Base-by-base conservation (phyloP, 2,113 vertebrate genomes). In the Pedetes capensis region DNA sequence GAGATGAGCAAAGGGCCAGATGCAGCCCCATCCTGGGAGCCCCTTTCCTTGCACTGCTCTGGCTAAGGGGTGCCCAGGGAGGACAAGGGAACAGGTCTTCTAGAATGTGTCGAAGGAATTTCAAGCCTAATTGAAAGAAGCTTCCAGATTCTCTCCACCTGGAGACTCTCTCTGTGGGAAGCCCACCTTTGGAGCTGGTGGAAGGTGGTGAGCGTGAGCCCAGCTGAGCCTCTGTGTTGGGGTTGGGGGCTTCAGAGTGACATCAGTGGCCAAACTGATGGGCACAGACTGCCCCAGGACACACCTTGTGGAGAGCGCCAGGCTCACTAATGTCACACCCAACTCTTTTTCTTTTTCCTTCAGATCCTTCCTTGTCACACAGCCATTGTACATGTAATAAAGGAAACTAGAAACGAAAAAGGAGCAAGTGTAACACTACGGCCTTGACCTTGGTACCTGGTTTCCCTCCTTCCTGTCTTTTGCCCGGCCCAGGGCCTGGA, bases 401-500 rank as follows among this genome's bases (percentile, higher is more conserved):
- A 25, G 51, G n/a, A 47, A 27, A 39, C 29, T 2, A 55, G 55
- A 3, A 57, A 4, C 47, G 37, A 32, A 42, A 25, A 51, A 2
- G 5, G 42, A 9, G 23, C 37, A 0, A 0, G 6, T 4, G 17
- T 2, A 0, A 18, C 7, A 25, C n/a, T 27, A 14, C 10, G 22
- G 44, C 6, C 55, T 17, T 8, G 25, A 11, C 44, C 59, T 27
- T 0, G 0, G 64, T 10, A 12, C 4, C 1, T 0, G 13, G 37
- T 2, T 12, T 44, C 39, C 44, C 29, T 0, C 6, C 66, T 25
- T 71, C 32, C 12, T 8, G 1, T 8, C 51, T 20, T 18, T 10
- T 0, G 22, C 23, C 1, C 1, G n/a, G 44, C 7, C 0, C 8
- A 0, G 0, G 16, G 29, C 47, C 8, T 20, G 8, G 3, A 5